Conservation (phyloP, 2,797 vertebrate genomes). For the Syndactyla subalaris region DNA sequence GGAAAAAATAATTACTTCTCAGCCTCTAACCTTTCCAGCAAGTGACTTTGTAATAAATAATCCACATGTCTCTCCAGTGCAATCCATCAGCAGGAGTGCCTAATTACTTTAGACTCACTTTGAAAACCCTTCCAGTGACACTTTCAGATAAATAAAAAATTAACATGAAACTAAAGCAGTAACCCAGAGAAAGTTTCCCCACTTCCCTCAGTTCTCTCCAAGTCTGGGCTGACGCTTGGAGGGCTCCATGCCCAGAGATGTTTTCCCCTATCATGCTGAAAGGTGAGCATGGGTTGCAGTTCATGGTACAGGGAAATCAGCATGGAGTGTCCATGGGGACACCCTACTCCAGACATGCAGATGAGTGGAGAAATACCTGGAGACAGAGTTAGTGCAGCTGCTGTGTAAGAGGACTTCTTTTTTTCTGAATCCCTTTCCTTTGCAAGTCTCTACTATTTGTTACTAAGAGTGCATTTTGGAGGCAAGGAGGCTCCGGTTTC, state of each 20-base stretch:
- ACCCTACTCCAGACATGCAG: neutral
- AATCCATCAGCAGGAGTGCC: slow-evolving; percentile 79
- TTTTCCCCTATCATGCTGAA: neutral
- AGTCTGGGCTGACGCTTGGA: neutral
- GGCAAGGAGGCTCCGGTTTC: neutral
- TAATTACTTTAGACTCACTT: slow-evolving; percentile 83
- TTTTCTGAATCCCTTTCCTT: neutral
- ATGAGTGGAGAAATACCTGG: neutral
- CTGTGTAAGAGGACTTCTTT: neutral
- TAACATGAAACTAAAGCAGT: slow-evolving; percentile 47
- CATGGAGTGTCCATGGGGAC: neutral
- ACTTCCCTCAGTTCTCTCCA: neutral
- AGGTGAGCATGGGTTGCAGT: neutral
- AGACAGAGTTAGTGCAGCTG: neutral
- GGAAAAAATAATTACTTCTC: slow-evolving; percentile 82
- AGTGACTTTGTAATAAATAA: slow-evolving; percentile 84
- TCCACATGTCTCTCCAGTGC: slow-evolving; percentile 79
- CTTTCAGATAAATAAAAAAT: slow-evolving; percentile 83
- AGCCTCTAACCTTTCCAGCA: slow-evolving; percentile 85
- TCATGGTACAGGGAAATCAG: neutral
- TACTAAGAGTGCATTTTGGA: neutral
- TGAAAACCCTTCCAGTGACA: slow-evolving; percentile 77
- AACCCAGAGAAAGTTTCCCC: slow-evolving; percentile 29
- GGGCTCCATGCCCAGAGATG: neutral
- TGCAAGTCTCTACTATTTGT: neutral